Percentiles rank a stretch among this genome's conserved stretches.
Conservation (phyloP, 2,113 vertebrate species). For the human region GRCh38 chr2:124195001-124195500, state of each 20-base stretch:
- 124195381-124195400: not conserved
- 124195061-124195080: not conserved
- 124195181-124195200: rapidly evolving
- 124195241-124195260: rapidly evolving
- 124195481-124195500: rapidly evolving
- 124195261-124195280: rapidly evolving
- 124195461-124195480: rapidly evolving
- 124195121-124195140: not conserved
- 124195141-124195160: not conserved
- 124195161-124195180: not conserved
- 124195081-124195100: not conserved
- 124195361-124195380: not conserved
- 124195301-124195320: not conserved
- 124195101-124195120: not conserved
- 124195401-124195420: not conserved
- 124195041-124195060: not conserved
- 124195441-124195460: rapidly evolving
- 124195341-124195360: rapidly evolving
- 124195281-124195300: too few species aligned
- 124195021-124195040: not conserved
- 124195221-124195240: rapidly evolving
- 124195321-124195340: not conserved
- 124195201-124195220: rapidly evolving
- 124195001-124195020: not conserved
- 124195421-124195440: rapidly evolving